Evolutionary conservation across 1,140 invertebrate species (phyloP).

Genomic region (Wasmannia auropunctata): DNA sequence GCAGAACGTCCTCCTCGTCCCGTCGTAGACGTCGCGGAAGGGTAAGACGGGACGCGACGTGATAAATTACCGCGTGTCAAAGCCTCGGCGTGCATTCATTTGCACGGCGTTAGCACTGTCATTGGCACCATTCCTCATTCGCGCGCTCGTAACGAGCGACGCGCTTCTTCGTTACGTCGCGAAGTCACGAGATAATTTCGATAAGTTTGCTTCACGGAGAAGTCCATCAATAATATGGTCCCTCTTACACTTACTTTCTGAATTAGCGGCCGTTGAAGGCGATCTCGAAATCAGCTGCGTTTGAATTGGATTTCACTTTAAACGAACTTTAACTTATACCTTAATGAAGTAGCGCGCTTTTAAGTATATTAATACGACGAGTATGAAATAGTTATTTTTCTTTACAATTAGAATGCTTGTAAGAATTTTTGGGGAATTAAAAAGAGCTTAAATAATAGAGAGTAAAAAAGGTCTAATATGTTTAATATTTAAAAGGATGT

Average conservation of each 20-base stretch:
- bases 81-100: slow-evolving; percentile 82
- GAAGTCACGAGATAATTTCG: slow-evolving; percentile 54
- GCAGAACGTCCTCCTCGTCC: slow-evolving; percentile 52
- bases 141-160: slow-evolving; percentile 48
- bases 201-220: slow-evolving; percentile 5
- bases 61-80: slow-evolving; percentile 83
- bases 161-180: slow-evolving; percentile 57
- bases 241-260: background rate
- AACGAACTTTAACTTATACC: background rate
- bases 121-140: slow-evolving; percentile 82
- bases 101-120: slow-evolving; percentile 83
- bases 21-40: slow-evolving; percentile 54
- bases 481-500: background rate
- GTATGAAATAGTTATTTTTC: background rate
- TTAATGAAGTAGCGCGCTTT: background rate
- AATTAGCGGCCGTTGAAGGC: background rate
- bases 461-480: no score
- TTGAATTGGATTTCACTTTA: background rate
- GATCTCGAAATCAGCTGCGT: background rate
- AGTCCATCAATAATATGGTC: background rate
- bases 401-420: background rate
- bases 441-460: background rate
- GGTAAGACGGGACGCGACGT: slow-evolving; percentile 72
- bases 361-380: background rate
- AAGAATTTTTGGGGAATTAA: background rate